Evolutionary conservation across 2,113 vertebrate species (phyloP).

Genomic region (Lonchura striata): DNA sequence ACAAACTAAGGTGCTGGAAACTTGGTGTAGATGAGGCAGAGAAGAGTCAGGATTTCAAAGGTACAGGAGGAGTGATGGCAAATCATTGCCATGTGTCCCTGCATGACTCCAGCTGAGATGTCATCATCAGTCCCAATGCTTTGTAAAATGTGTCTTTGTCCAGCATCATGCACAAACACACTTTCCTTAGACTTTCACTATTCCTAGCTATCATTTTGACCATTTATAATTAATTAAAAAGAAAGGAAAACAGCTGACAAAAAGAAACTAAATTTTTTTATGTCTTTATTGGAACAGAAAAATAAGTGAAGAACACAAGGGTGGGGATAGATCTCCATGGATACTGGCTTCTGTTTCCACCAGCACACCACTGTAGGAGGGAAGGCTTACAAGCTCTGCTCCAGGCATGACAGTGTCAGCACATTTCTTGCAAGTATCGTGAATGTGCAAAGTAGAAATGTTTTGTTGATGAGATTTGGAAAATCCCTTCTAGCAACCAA

Average conservation of each 20-base stretch:
- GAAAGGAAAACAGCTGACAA: not conserved
- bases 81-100: not conserved
- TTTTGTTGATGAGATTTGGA: not conserved
- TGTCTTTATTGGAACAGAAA: not conserved
- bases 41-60: not conserved
- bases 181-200: not conserved
- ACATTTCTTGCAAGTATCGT: not conserved
- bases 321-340: not conserved
- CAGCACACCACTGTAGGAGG: not conserved
- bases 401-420: not conserved
- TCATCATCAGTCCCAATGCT: not conserved
- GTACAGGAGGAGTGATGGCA: not conserved
- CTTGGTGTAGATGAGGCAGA: not conserved
- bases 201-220: not conserved
- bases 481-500: not conserved
- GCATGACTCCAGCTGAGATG: not conserved
- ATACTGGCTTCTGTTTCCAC: not conserved
- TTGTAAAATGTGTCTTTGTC: not conserved
- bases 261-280: not conserved
- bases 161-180: not conserved
- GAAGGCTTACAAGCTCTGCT: not conserved
- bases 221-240: not conserved
- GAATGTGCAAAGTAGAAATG: not conserved
- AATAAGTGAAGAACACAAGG: not conserved
- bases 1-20: not conserved